A percentile compares a stretch with the other conserved stretches of the same genome.
Conservation (phyloP, 2,888 invertebrate genomes). For the Phaonia tiefii region DNA sequence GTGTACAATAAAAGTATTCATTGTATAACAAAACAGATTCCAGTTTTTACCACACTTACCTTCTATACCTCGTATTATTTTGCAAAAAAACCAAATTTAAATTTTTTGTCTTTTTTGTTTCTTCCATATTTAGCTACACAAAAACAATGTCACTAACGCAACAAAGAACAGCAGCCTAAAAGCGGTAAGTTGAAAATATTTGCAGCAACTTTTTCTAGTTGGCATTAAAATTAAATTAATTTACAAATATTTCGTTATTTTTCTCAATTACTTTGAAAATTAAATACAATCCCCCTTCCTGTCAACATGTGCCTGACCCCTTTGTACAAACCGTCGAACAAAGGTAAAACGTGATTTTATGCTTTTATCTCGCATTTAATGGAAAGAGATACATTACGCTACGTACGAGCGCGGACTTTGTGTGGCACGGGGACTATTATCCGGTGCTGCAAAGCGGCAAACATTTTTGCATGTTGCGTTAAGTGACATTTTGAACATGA, state of each 20-base stretch:
- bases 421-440: background rate
- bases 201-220: background rate
- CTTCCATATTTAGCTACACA: background rate
- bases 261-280: background rate
- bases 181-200: background rate
- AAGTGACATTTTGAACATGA: conserved; percentile 63
- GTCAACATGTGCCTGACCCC: background rate
- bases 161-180: background rate
- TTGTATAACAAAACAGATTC: too few species aligned
- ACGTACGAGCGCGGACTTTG: background rate
- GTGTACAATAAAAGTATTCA: too few species aligned
- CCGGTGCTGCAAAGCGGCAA: conserved; percentile 4
- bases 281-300: background rate
- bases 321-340: background rate
- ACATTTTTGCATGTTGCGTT: conserved; percentile 56
- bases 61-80: too few species aligned
- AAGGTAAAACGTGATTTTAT: conserved; percentile 51
- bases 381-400: too few species aligned
- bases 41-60: too few species aligned
- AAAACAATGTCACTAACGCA: background rate
- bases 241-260: background rate
- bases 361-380: background rate
- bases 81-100: background rate
- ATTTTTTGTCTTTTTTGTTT: background rate
- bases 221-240: conserved; percentile 4